phyloP scores from a whole-genome alignment of 2,113 vertebrate genomes.

The Gopherus flavomarginatus region DNA sequence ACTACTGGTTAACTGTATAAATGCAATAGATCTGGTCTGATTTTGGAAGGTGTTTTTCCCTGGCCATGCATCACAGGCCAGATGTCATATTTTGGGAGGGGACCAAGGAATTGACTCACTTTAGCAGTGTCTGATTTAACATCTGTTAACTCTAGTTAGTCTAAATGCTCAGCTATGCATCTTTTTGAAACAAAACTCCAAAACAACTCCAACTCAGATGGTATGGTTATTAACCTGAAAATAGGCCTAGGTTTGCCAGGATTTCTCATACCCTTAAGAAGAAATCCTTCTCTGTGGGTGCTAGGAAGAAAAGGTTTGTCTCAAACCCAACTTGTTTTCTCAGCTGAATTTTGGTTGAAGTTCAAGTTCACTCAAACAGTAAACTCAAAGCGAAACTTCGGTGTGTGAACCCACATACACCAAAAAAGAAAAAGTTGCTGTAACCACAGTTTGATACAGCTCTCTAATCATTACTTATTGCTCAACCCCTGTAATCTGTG shows the following conservation, averaged over 20 bases:
- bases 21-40: neutral
- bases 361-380: constrained; percentile 23
- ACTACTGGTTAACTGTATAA: neutral
- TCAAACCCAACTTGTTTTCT: neutral
- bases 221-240: neutral
- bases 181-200: neutral
- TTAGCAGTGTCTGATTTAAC: neutral
- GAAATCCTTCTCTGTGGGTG: neutral
- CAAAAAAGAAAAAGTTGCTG: neutral
- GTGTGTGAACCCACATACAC: neutral
- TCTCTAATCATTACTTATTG: constrained; percentile 34
- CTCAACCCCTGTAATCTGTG: constrained; percentile 45
- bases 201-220: neutral
- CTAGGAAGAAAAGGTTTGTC: neutral
- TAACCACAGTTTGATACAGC: neutral
- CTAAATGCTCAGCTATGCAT: neutral
- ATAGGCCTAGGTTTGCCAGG: rapidly evolving
- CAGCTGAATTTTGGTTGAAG: constrained; percentile 35
- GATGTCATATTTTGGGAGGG: neutral
- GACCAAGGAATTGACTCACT: neutral
- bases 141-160: neutral
- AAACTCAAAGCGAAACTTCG: neutral
- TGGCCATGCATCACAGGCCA: neutral
- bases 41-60: neutral
- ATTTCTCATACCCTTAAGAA: neutral